Conservation (phyloP, 2,797 vertebrate species). For the Smutsia temminckii region DNA sequence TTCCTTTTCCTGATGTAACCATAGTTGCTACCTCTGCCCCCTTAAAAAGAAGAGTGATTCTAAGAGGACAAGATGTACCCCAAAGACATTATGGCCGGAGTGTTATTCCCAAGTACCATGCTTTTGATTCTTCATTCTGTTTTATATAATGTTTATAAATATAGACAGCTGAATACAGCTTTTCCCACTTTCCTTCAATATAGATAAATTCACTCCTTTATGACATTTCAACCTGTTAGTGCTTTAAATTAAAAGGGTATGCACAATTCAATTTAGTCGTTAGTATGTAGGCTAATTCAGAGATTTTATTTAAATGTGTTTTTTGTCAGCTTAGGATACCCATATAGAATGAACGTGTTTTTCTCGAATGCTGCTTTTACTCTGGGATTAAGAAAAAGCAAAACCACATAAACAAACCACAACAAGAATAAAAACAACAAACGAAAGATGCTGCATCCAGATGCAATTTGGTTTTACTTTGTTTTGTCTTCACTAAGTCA, state of each 20-base stretch:
- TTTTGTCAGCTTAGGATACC: not conserved
- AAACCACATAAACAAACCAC: not conserved
- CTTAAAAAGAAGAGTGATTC: not conserved
- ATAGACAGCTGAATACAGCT: not conserved
- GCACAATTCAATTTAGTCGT: not conserved
- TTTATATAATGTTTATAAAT: not conserved
- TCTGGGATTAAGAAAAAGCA: not conserved
- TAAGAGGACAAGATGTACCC: not conserved
- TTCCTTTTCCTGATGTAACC: not conserved
- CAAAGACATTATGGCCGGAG: not conserved
- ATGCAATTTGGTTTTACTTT: not conserved
- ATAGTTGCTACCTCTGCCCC: fast-evolving
- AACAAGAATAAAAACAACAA: not conserved
- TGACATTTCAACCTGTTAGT: not conserved
- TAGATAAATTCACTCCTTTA: not conserved
- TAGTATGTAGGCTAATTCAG: not conserved
- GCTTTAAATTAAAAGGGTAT: not conserved
- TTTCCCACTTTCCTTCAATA: not conserved
- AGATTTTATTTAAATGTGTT: not conserved
- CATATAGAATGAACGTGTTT: not conserved
- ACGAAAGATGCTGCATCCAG: not conserved
- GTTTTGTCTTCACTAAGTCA: not conserved
- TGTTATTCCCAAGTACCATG: not conserved
- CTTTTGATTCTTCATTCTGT: not conserved
- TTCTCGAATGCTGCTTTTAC: not conserved